A percentile compares a stretch with the other conserved stretches of the same genome.
phyloP scores from a whole-genome alignment of 1,140 invertebrate species.

The Drosophila asahinai region DNA sequence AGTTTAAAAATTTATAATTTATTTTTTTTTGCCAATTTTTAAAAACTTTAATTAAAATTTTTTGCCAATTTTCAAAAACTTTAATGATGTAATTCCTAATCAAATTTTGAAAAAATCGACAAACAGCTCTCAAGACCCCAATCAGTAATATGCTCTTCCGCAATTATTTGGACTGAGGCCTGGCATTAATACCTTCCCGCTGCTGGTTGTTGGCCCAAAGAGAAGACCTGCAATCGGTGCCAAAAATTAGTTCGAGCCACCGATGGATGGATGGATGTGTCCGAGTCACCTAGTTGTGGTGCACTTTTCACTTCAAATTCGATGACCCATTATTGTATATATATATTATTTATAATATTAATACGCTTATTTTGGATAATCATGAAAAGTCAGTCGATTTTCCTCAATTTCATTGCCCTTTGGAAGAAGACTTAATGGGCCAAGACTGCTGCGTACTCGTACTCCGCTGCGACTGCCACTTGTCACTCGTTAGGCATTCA shows the following conservation, averaged over 20 bases:
- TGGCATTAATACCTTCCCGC: neutral
- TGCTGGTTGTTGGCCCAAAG: neutral
- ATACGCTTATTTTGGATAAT: neutral
- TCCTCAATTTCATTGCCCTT: neutral
- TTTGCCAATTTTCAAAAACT: too few relatives aligned
- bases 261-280: slow-evolving; percentile 15
- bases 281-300: slow-evolving; percentile 31
- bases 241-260: slow-evolving; percentile 40
- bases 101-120: too few relatives aligned
- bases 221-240: slow-evolving; percentile 7
- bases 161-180: too few relatives aligned
- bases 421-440: neutral
- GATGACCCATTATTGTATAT: too few relatives aligned
- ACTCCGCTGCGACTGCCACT: slow-evolving; percentile 1
- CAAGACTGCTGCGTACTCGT: slow-evolving; percentile 1
- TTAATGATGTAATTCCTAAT: too few relatives aligned
- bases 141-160: too few relatives aligned
- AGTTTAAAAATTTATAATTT: too few relatives aligned
- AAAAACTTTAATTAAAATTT: too few relatives aligned
- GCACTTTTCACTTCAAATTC: neutral
- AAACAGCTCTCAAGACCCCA: too few relatives aligned
- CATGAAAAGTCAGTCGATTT: neutral
- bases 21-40: too few relatives aligned
- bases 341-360: neutral
- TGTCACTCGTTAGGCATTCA: slow-evolving; percentile 43